Evolutionary conservation across 2,797 vertebrate genomes (phyloP), one percentile per base, ranked within the genome.

Genomic region (Sternotherus odoratus): DNA sequence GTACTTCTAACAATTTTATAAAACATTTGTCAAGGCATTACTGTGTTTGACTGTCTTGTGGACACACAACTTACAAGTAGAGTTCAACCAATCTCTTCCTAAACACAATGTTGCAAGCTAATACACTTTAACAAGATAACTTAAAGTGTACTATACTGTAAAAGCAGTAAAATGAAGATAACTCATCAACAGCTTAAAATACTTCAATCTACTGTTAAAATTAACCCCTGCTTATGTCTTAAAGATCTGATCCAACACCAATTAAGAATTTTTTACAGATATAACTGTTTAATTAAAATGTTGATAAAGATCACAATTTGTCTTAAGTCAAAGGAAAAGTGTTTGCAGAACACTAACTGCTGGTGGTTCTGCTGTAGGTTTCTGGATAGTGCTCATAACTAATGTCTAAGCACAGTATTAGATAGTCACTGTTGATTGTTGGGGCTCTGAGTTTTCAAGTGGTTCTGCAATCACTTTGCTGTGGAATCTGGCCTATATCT

Each of bases 181-280:
- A 53, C 19, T 69, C 16, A 66, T 66, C n/a, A 69, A 30, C 28
- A 57, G 24, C n/a, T 85, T 85, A 46, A 88, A 33, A 30, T n/a
- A 36, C 82, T 89, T 81, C 54, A 94, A 46, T 16, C 53, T 95
- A 12, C 24, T 92, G 26, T 77, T 91, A 82, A 87, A 46, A 26
- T 72, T 74, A 93, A 81, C 15, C 87, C 86, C 1, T 54, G 74
- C 77, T 69, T 16, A 84, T 9, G 86, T 1, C 1, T 88, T 48
- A 84, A 86, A 8, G 57, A 86, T 6, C 11, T 21, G 6, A 88
- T 74, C 15, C 43, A 75, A 48, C 12, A 48, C 77, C 28, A 77
- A 36, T 77, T 77, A 51, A 13, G 13, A 92, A 77, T 86, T 79
- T 54, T 86, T 69, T 80, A 82, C 88, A 69, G 21, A 23, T 69